Evolutionary conservation across 2,113 vertebrate genomes (phyloP).

Genomic region (Axis porcinus): DNA sequence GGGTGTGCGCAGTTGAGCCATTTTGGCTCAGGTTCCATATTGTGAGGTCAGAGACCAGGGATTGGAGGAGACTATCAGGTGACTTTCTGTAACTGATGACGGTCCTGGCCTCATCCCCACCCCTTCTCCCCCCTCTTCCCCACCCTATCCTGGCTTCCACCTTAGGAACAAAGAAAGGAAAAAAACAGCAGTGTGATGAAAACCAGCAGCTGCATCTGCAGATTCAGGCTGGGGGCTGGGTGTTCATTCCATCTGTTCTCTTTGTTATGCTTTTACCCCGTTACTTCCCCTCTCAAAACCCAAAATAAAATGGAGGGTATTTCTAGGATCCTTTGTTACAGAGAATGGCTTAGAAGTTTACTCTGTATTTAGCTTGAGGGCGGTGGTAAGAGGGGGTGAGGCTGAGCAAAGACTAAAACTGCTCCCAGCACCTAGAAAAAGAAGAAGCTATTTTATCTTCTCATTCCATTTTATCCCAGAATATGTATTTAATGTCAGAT

Average conservation of each 20-base stretch:
- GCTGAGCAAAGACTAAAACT: constrained; percentile 38
- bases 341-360: constrained; percentile 29
- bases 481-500: constrained; percentile 5
- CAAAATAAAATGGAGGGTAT: constrained; percentile 44
- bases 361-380: constrained; percentile 10
- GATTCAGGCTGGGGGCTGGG: constrained; percentile 59
- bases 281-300: neutral
- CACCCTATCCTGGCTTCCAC: constrained; percentile 86
- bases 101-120: constrained; percentile 43
- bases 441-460: neutral
- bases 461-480: neutral
- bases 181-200: constrained; percentile 69
- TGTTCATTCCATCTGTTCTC: constrained; percentile 68
- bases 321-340: constrained; percentile 49
- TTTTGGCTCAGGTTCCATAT: constrained; percentile 75
- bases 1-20: constrained; percentile 94
- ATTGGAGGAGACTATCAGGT: constrained; percentile 83
- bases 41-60: constrained; percentile 78
- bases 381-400: neutral
- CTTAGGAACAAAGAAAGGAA: constrained; percentile 81
- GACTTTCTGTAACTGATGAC: constrained; percentile 68
- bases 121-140: constrained; percentile 69
- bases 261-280: constrained; percentile 37
- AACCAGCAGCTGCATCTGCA: constrained; percentile 71
- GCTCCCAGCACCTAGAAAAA: constrained; percentile 1